These are phyloP conservation scores for Sebastes minor DNA, from an alignment of 2,797 vertebrate species.

Conservation along the genomic window DNA sequence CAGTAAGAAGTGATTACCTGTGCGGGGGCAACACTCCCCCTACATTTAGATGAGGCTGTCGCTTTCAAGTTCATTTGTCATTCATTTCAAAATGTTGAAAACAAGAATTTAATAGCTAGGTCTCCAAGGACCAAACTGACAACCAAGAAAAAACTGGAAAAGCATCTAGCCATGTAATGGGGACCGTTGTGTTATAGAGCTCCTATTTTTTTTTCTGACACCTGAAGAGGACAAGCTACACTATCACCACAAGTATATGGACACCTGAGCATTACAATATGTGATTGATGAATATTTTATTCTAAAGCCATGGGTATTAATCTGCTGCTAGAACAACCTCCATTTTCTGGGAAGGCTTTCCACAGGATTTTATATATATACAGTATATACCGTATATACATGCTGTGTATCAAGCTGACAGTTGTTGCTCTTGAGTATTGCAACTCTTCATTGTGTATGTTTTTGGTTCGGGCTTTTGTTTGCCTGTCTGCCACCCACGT, in stretches of 20 bases:
- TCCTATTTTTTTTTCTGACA: neutral
- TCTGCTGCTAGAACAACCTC: neutral
- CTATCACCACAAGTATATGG: neutral
- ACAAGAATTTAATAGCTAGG: conserved; percentile 14
- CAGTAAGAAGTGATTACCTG: conserved; percentile 33
- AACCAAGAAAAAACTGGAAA: neutral
- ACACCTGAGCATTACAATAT: neutral
- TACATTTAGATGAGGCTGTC: conserved; percentile 28
- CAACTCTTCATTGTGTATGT: neutral
- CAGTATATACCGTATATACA: too few species aligned
- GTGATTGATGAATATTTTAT: neutral
- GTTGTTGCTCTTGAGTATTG: neutral
- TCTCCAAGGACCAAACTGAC: neutral
- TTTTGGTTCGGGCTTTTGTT: neutral
- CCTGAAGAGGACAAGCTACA: neutral
- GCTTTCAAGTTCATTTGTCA: neutral
- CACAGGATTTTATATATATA: neutral
- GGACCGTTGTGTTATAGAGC: neutral
- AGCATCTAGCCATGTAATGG: neutral
- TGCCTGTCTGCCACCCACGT: neutral
- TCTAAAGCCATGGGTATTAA: neutral
- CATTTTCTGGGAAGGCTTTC: neutral
- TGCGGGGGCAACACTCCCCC: neutral
- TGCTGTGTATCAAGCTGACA: neutral
- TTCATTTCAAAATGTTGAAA: conserved; percentile 8